Percentiles rank a stretch among this genome's conserved stretches.
These are phyloP conservation scores for Drosophila pallidifrons DNA, from an alignment of 1,140 invertebrate species.

Conservation along the genomic window DNA sequence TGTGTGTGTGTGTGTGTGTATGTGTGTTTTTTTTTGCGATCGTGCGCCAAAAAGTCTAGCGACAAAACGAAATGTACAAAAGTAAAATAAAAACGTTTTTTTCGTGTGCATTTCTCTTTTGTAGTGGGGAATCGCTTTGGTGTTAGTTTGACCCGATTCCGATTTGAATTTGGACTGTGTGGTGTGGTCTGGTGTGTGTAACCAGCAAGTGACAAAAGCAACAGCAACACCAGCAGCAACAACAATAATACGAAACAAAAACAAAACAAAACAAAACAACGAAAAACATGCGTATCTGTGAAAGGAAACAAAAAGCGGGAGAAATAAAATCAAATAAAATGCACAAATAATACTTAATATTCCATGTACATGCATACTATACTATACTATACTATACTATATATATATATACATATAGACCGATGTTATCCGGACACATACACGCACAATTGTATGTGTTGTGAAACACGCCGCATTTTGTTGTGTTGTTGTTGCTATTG, in stretches of 20 bases:
- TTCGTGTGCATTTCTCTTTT: conserved; percentile 51
- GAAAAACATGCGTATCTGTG: conserved; percentile 43
- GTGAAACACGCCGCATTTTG: conserved; percentile 58
- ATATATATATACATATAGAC: conserved; percentile 9
- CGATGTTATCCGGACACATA: conserved; percentile 8
- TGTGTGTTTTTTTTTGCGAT: conserved; percentile 19
- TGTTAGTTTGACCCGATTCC: conserved; percentile 62
- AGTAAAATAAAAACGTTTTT: conserved; percentile 26
- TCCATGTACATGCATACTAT: conserved; percentile 30
- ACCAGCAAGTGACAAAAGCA: conserved; percentile 31
- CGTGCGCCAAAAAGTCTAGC: conserved; percentile 40
- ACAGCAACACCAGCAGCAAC: conserved; percentile 23
- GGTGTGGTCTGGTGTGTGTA: conserved; percentile 18
- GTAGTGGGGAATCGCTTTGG: conserved; percentile 36
- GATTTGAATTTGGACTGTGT: conserved; percentile 44
- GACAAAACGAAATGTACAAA: conserved; percentile 14
- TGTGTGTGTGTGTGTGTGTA: background rate
- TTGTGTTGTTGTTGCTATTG: conserved; percentile 39
- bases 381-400: conserved; percentile 1
- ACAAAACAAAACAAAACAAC: conserved; percentile 45
- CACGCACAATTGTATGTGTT: conserved; percentile 24
- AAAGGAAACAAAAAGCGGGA: conserved; percentile 53
- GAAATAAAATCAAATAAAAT: conserved; percentile 45
- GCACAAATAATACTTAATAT: conserved; percentile 54
- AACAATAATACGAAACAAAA: conserved; percentile 37